Percentiles rank a stretch among this genome's conserved stretches.
phyloP scores from a whole-genome alignment of 1,140 invertebrate species.

The Sinella curviseta region DNA sequence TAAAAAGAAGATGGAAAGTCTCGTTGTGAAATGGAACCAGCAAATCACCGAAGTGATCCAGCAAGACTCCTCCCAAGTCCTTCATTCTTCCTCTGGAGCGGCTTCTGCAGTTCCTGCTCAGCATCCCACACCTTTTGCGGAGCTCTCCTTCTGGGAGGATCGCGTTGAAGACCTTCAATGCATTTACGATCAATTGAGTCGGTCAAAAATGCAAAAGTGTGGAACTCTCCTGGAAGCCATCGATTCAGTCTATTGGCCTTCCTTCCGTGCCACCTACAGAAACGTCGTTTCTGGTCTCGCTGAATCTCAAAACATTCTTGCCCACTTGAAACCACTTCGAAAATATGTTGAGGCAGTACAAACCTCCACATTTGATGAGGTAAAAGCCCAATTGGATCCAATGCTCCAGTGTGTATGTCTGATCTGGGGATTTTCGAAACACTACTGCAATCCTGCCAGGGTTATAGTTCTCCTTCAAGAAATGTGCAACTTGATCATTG shows the following conservation, averaged over 20 bases:
- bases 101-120: conserved; percentile 61
- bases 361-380: conserved; percentile 80
- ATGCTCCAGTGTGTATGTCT: conserved; percentile 83
- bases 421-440: conserved; percentile 83
- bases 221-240: conserved; percentile 86
- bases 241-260: conserved; percentile 86
- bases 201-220: conserved; percentile 83
- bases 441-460: conserved; percentile 84
- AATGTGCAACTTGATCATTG: conserved; percentile 86
- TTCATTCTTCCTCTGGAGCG: conserved; percentile 59
- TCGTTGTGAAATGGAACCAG: conserved; percentile 92
- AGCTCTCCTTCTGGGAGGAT: conserved; percentile 48
- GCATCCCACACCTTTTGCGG: conserved; percentile 78
- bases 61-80: conserved; percentile 77
- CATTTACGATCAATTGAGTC: conserved; percentile 83
- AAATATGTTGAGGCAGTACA: conserved; percentile 77
- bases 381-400: conserved; percentile 70
- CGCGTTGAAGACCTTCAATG: conserved; percentile 74
- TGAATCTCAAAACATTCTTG: conserved; percentile 85
- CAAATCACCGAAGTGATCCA: conserved; percentile 89
- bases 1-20: conserved; percentile 91
- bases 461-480: conserved; percentile 85
- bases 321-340: conserved; percentile 80
- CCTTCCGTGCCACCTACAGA: conserved; percentile 81
- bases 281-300: conserved; percentile 80